Percentiles rank a stretch among this genome's conserved stretches.
These are phyloP conservation scores for Troides oblongomaculatus DNA, from an alignment of 2,888 invertebrate species.

Conservation along the genomic window DNA sequence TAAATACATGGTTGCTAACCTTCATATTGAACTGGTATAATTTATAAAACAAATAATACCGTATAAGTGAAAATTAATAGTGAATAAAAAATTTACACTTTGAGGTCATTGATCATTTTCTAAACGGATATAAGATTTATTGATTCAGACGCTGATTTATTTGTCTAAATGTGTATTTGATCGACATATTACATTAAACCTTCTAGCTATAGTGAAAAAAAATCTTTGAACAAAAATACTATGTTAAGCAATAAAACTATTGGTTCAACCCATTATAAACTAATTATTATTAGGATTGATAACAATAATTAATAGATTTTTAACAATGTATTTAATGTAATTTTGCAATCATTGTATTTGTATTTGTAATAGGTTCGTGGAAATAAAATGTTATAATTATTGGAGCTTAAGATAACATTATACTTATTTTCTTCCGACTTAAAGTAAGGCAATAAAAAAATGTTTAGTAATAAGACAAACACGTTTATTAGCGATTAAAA, in stretches of 20 bases:
- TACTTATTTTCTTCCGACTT: background rate
- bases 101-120: constrained; percentile 17
- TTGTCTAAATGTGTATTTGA: background rate
- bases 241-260: background rate
- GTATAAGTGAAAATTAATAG: constrained; percentile 15
- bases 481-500: background rate
- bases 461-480: background rate
- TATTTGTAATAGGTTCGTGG: background rate
- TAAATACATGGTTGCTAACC: background rate
- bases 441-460: background rate
- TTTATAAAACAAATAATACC: constrained; percentile 19
- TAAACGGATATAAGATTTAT: constrained; percentile 14
- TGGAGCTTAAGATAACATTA: background rate
- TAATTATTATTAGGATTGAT: background rate
- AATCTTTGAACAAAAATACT: background rate
- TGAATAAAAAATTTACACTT: constrained; percentile 4
- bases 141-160: background rate
- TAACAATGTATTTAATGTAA: background rate
- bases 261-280: background rate
- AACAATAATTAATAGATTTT: background rate
- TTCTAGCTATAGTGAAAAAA: background rate
- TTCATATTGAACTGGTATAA: constrained; percentile 12
- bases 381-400: background rate
- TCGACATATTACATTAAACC: too few species aligned
- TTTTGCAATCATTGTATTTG: background rate